Evolutionary conservation across 2,888 invertebrate species (phyloP).

Genomic region (Mesopsocus fuscifrons): DNA sequence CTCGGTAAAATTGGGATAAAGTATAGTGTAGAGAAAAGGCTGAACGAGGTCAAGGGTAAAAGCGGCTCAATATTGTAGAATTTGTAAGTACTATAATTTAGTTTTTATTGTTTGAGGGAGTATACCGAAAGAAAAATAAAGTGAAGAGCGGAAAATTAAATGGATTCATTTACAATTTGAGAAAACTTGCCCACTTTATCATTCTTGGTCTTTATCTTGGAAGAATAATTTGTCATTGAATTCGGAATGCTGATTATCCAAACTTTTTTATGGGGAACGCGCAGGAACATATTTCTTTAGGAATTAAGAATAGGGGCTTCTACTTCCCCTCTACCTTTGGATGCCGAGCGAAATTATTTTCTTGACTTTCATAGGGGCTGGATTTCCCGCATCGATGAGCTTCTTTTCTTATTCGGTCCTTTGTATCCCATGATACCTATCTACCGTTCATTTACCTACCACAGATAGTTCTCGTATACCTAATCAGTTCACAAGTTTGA

Average conservation of each 20-base stretch:
- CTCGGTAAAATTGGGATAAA: too few relatives aligned
- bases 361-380: background rate
- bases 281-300: background rate
- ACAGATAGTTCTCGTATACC: too few relatives aligned
- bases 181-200: constrained; percentile 9
- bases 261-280: constrained; percentile 1
- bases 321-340: background rate
- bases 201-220: constrained; percentile 9
- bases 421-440: too few relatives aligned
- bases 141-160: constrained; percentile 2
- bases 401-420: too few relatives aligned
- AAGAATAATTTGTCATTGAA: constrained; percentile 6
- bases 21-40: too few relatives aligned
- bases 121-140: constrained; percentile 2
- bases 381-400: too few relatives aligned
- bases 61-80: too few relatives aligned
- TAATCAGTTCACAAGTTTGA: too few relatives aligned
- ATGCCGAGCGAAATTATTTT: background rate
- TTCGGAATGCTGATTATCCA: constrained; percentile 8
- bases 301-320: background rate
- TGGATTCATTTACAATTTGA: constrained; percentile 10
- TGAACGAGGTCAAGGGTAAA: too few relatives aligned
- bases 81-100: constrained; percentile 11
- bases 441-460: too few relatives aligned
- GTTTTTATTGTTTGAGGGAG: background rate